Evolutionary conservation across 1,140 invertebrate species (phyloP).

Genomic region (Sesamia nonagrioides): DNA sequence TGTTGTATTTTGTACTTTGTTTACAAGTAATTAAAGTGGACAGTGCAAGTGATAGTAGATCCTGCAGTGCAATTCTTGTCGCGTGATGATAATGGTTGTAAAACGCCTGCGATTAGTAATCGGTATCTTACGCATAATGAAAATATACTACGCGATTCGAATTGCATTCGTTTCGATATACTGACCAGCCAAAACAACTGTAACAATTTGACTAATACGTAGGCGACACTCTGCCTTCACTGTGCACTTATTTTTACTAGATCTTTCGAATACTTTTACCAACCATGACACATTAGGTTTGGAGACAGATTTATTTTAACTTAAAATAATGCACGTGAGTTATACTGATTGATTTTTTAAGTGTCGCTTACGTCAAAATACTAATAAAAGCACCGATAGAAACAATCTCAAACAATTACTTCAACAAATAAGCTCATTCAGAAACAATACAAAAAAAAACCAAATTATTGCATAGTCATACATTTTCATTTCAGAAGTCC

Average conservation of each 20-base stretch:
- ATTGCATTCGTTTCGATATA: conserved; percentile 21
- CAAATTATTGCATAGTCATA: conserved; percentile 69
- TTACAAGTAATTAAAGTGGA: conserved; percentile 63
- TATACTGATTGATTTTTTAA: background rate
- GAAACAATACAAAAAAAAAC: conserved; percentile 57
- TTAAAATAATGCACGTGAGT: background rate
- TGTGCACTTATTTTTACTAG: background rate
- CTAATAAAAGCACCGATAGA: conserved; percentile 46
- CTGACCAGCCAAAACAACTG: conserved; percentile 15
- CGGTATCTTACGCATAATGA: background rate
- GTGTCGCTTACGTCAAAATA: conserved; percentile 36
- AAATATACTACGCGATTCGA: conserved; percentile 6
- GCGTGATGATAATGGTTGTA: conserved; percentile 10
- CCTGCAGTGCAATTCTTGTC: conserved; percentile 11
- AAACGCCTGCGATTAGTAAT: background rate
- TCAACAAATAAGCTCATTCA: conserved; percentile 49
- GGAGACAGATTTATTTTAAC: background rate
- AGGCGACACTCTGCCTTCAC: conserved; percentile 8
- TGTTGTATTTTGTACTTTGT: conserved; percentile 81
- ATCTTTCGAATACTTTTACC: background rate
- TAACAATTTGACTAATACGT: conserved; percentile 24
- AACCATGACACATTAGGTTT: background rate
- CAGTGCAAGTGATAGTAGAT: conserved; percentile 17
- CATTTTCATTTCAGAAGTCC: conserved; percentile 63
- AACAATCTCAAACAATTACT: conserved; percentile 48